phyloP scores from a whole-genome alignment of 2,113 vertebrate genomes.

The Coracopsis vasa region DNA sequence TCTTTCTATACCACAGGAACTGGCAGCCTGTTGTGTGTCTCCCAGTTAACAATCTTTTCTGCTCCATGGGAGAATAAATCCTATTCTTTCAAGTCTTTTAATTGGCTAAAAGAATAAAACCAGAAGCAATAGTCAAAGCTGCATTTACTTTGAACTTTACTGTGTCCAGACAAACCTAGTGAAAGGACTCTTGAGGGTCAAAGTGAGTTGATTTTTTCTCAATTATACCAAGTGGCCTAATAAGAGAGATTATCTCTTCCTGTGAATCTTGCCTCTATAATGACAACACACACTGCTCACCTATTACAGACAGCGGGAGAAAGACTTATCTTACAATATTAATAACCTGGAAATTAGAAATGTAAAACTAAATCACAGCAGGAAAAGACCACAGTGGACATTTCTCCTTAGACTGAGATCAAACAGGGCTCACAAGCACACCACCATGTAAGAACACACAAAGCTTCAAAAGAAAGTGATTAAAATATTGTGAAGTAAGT shows the following conservation, averaged over 20 bases:
- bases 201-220: conserved; percentile 1
- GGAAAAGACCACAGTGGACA: neutral
- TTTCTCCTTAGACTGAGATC: neutral
- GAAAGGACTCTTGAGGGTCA: neutral
- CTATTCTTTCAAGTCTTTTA: neutral
- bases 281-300: neutral
- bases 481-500: neutral
- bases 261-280: neutral
- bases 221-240: neutral
- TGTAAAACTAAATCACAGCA: neutral
- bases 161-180: neutral
- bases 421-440: neutral
- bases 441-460: neutral
- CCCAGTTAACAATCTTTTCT: neutral
- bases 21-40: neutral
- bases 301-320: neutral
- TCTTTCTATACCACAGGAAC: neutral
- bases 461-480: neutral
- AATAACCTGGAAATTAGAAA: neutral
- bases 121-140: neutral
- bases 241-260: neutral
- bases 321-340: neutral
- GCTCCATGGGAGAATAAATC: neutral
- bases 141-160: neutral
- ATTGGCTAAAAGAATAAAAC: neutral